Evolutionary conservation across 2,113 vertebrate species (phyloP).

Genomic region (Equus quagga): DNA sequence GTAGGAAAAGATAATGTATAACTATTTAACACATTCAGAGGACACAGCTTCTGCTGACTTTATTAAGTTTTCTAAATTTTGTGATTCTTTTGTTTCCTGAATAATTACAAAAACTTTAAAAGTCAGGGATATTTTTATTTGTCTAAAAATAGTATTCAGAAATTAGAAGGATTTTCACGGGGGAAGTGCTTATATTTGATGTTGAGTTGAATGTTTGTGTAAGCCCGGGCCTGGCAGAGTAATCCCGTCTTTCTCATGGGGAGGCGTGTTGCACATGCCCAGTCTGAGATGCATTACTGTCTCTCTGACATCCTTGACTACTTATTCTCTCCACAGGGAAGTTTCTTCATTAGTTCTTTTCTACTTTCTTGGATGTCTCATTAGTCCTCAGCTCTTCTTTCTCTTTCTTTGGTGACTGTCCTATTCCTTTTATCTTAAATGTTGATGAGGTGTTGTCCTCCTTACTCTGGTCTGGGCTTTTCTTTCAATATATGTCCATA

Average conservation of each 20-base stretch:
- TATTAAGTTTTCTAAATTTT: background rate
- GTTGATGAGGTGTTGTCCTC: too few species aligned
- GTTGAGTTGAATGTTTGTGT: background rate
- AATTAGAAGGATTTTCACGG: background rate
- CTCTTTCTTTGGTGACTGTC: background rate
- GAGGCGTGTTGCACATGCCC: accelerated
- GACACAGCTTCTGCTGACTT: background rate
- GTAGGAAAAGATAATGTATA: background rate
- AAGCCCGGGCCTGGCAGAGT: background rate
- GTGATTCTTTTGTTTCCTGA: constrained; percentile 19
- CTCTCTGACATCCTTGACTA: too few species aligned
- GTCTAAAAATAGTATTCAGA: background rate
- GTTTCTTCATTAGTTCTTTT: background rate
- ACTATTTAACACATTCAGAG: background rate
- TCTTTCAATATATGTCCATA: background rate
- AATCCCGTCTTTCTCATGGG: accelerated
- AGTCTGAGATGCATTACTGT: too few species aligned
- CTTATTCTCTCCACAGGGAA: too few species aligned
- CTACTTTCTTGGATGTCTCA: background rate
- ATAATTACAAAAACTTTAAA: constrained; percentile 20
- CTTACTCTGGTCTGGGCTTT: background rate
- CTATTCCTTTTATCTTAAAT: background rate
- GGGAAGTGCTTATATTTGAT: background rate
- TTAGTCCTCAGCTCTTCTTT: background rate
- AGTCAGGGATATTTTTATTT: background rate